Evolutionary conservation across 2,113 vertebrate species (phyloP), one percentile per base, ranked within the genome.

Genomic region (Lepus europaeus): DNA sequence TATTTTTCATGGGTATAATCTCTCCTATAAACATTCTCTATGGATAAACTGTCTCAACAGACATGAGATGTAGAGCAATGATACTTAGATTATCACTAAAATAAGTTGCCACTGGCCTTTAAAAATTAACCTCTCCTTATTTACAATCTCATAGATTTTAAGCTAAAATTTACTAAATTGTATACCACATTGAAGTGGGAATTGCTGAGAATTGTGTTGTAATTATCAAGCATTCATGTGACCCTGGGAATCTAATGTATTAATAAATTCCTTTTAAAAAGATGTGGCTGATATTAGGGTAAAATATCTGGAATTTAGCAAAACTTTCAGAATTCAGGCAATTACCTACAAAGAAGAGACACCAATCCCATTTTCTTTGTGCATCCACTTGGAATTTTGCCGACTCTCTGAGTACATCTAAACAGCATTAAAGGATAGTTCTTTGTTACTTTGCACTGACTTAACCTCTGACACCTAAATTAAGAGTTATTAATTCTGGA

Each of bases 361-460:
- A 16, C 22, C 36, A 78, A 11, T 29, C 9, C 11, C 10, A 29
- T 25, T 10, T 64, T 19, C 13, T 74, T 59, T 51, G 3, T 12
- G 0, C 5, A 39, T 39, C 1, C 22, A 72, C 6, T 9, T 3
- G 3, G 11, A 39, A 25, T 3, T 4, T 9, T 81, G 0, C 29
- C 29, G 0, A 13, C 0, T 49, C 8, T 83, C 36, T 22, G 22
- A 22, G 16, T 16, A 31, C 9, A 59, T 25, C 17, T 74, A 12
- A 84, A 70, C 6, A 87, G 1, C 8, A 87, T 61, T 14, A 8
- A 90, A 81, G 7, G 11, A 22, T 23, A 8, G 6, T 2, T 63
- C 23, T 68, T 49, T 85, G 4, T 25, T 74, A 12, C 1, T 96
- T 64, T 79, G 5, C 20, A 27, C 74, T 13, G 22, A 12, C 17